Evolutionary conservation across 2,113 vertebrate species (phyloP), one percentile per base, ranked within the genome.

Genomic region (Podilymbus podiceps): DNA sequence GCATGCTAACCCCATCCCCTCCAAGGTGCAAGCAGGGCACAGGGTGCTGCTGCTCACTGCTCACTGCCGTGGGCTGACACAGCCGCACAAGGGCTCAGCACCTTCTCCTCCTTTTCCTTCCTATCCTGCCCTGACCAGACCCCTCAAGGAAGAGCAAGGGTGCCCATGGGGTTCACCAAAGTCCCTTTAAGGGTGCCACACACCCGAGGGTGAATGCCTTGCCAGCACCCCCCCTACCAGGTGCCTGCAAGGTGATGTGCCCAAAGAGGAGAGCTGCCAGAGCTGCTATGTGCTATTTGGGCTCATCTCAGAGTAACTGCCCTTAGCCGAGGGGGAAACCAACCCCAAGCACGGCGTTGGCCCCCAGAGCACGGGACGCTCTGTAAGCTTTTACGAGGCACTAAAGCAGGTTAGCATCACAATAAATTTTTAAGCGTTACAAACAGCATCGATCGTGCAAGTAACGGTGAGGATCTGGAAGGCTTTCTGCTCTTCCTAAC

Each of bases 391-490:
- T 96, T 73, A 84, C 0, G 3, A 95, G 73, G 58, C 28, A 42
- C 75, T 77, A 62, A 68, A 85, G 90, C 93, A 75, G 81, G 89
- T 94, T 84, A 88, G 91, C 88, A 75, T 23, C 69, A 50, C 30
- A 2, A 91, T 92, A 88, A 83, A 92, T 93, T 89, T 93, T 92
- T 94, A 92, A 74, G 85, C 18, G 62, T 90, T 94, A 96, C 90
- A 95, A 97, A 94, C 89, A 94, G 94, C 95, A 94, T 91, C 2
- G 23, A 90, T 85, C 33, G 62, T 30, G 69, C 20, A 3, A 67
- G 27, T 30, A 67, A 66, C 17, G 5, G 78, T 46, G 76, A 85
- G 89, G 93, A 85, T 74, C 22, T 0, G 0, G 56, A 82, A 62
- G 62, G 85, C 80, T 95, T 96, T 95, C 84, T 91, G 71, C 88